Conservation (phyloP, 2,797 vertebrate species). For the Pempheris klunzingeri region DNA sequence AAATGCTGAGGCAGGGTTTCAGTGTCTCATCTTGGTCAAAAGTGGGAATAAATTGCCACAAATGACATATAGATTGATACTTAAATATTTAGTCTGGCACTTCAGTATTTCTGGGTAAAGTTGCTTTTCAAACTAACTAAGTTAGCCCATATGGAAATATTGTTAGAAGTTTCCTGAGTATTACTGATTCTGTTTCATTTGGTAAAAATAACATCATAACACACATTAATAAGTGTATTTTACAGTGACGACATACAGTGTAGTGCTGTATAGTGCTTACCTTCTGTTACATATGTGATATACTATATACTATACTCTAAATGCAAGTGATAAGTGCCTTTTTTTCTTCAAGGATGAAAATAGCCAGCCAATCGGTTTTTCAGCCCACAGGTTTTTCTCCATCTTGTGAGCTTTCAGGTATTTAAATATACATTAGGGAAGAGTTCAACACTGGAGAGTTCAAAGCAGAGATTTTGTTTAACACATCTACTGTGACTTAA, state of each 20-base stretch:
- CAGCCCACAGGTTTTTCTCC: not conserved
- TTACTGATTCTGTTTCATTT: not conserved
- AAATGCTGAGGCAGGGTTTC: conserved; percentile 71
- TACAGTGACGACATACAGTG: not conserved
- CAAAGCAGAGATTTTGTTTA: conserved; percentile 27
- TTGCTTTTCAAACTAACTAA: conserved; percentile 29
- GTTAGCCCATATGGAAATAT: conserved; percentile 1
- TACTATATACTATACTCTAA: too few species aligned
- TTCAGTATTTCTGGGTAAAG: conserved; percentile 26
- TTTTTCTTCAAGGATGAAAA: conserved; percentile 19
- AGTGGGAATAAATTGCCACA: conserved; percentile 27
- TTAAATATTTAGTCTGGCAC: conserved; percentile 23
- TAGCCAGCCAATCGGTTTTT: conserved; percentile 3
- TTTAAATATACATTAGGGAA: conserved; percentile 22
- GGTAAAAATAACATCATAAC: not conserved
- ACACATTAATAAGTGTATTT: not conserved
- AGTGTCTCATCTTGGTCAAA: conserved; percentile 49
- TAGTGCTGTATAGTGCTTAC: not conserved
- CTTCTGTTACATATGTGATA: conserved; percentile 4
- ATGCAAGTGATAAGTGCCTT: not conserved
- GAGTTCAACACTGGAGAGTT: conserved; percentile 20
- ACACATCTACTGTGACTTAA: conserved; percentile 16
- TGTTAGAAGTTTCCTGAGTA: not conserved
- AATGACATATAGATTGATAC: conserved; percentile 37
- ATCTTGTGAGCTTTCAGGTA: not conserved